phyloP scores from a whole-genome alignment of 2,888 invertebrate genomes.

The Diaperis boleti region DNA sequence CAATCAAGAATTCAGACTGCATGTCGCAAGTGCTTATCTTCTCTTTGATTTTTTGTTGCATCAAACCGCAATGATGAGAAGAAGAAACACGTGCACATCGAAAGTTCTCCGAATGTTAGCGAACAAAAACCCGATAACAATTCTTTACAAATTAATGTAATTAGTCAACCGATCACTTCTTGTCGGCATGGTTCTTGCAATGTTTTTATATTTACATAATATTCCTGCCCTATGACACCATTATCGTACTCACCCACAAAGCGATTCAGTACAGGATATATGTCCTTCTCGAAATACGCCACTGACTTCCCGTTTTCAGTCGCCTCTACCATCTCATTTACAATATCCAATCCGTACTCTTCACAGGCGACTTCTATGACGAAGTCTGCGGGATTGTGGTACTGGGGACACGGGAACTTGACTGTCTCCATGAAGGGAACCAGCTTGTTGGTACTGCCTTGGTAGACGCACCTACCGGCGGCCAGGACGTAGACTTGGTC shows the following conservation, averaged over 20 bases:
- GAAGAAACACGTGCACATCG: no score
- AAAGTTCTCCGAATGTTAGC: no score
- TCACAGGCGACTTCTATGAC: constrained; percentile 94
- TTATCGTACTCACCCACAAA: constrained; percentile 8
- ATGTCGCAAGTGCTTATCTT: constrained; percentile 25
- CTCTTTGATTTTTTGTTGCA: neutral
- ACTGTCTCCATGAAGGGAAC: constrained; percentile 83
- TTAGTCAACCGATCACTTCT: no score
- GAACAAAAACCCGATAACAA: no score
- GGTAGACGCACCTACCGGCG: constrained; percentile 88
- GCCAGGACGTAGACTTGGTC: constrained; percentile 91
- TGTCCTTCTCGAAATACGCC: constrained; percentile 76
- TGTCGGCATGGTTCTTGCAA: no score
- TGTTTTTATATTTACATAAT: no score
- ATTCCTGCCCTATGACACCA: neutral
- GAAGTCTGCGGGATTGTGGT: constrained; percentile 97
- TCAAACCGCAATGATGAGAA: no score
- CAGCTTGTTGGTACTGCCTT: constrained; percentile 79
- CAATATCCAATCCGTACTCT: constrained; percentile 88
- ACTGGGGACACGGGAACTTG: constrained; percentile 86
- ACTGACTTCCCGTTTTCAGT: constrained; percentile 78
- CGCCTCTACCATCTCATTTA: constrained; percentile 74
- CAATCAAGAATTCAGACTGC: constrained; percentile 6
- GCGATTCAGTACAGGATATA: constrained; percentile 36
- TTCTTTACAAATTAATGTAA: no score